A percentile compares a stretch with the other conserved stretches of the same genome.
phyloP scores from a whole-genome alignment of 1,140 invertebrate species.

The Meteorus sp. region DNA sequence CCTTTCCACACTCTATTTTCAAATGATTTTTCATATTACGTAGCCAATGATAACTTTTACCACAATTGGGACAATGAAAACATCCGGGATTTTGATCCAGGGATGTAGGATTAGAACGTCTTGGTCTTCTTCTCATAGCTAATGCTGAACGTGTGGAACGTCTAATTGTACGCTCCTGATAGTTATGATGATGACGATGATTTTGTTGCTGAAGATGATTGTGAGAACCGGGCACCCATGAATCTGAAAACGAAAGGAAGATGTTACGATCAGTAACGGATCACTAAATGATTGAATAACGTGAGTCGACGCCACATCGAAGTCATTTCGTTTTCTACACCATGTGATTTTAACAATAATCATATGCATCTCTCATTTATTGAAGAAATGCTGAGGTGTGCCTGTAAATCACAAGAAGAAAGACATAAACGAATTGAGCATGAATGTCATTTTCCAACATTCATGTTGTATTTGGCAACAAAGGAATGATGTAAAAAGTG shows the following conservation, averaged over 20 bases:
- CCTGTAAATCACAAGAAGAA: no score
- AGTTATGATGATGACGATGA: slow-evolving; percentile 28
- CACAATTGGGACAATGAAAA: slow-evolving; percentile 59
- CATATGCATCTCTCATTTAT: no score
- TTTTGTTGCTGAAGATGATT: no score
- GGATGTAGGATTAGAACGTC: slow-evolving; percentile 8
- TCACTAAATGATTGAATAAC: slow-evolving; percentile 5
- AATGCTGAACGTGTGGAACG: neutral
- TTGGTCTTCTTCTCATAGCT: neutral
- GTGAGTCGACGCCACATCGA: no score
- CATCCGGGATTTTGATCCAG: slow-evolving; percentile 45
- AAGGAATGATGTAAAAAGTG: no score
- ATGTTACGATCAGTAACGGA: slow-evolving; percentile 12
- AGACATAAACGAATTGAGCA: no score
- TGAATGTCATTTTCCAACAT: no score
- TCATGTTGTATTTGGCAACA: no score
- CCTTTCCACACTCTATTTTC: slow-evolving; percentile 56
- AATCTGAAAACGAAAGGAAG: slow-evolving; percentile 37
- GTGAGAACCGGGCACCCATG: no score
- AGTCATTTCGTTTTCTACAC: no score
- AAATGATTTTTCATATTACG: slow-evolving; percentile 60
- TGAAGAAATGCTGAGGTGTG: no score
- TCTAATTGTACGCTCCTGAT: neutral
- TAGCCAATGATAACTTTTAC: slow-evolving; percentile 57
- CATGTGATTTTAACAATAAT: no score